A percentile compares a stretch with the other conserved stretches of the same genome.
These are phyloP conservation scores for Piscicola geometra DNA, from an alignment of 2,888 invertebrate species.

Conservation along the genomic window DNA sequence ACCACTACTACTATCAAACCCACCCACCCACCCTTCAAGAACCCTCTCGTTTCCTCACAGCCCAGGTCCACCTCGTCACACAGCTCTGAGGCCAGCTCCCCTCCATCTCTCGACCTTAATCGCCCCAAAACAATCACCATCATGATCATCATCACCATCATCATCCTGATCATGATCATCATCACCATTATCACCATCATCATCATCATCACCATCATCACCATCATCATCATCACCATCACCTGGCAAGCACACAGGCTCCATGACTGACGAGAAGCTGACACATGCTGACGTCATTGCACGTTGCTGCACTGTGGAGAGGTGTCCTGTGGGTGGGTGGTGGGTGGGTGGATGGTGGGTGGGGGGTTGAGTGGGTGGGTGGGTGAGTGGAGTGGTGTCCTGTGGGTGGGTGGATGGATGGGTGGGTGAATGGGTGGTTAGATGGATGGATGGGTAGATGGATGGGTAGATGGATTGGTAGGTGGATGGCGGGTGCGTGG, in stretches of 20 bases:
- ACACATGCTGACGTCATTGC: conserved; percentile 96
- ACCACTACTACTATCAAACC: conserved; percentile 88
- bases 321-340: conserved; percentile 68
- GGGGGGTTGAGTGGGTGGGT: too few species aligned
- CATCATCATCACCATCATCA: conserved; percentile 16
- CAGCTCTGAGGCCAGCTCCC: conserved; percentile 97
- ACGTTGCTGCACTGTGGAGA: conserved; percentile 92
- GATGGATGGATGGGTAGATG: too few species aligned
- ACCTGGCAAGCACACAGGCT: conserved; percentile 85
- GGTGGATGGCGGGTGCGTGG: too few species aligned
- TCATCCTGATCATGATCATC: conserved; percentile 16
- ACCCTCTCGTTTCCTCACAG: conserved; percentile 26
- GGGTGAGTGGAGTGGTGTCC: too few species aligned
- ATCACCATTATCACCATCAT: conserved; percentile 13
- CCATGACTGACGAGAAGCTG: conserved; percentile 93
- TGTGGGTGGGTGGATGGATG: too few species aligned
- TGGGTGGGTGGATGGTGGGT: too few species aligned
- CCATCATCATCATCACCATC: conserved; percentile 22
- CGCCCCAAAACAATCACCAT: background rate
- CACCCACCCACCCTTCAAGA: conserved; percentile 6
- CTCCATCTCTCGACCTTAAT: conserved; percentile 70
- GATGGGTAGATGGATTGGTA: too few species aligned
- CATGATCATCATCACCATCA: conserved; percentile 20
- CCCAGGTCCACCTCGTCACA: conserved; percentile 99
- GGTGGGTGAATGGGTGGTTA: too few species aligned